These are phyloP conservation scores for Lutjanus erythropterus DNA, from an alignment of 2,113 vertebrate genomes.

Conservation along the genomic window DNA sequence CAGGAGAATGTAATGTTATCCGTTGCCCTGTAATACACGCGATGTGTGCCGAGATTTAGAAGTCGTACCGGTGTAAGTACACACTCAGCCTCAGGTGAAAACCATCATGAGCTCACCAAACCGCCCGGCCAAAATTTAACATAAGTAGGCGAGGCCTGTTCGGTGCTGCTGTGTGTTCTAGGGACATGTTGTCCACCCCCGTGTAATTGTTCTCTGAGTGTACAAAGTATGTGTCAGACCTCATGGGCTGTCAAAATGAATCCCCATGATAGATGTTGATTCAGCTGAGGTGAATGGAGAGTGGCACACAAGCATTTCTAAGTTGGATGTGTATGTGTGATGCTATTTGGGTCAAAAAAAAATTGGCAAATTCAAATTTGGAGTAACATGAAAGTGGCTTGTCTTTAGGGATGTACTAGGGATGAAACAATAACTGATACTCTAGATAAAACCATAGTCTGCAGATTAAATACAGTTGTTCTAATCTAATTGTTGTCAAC, in stretches of 20 bases:
- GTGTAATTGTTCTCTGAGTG: not conserved
- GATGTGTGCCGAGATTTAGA: constrained; percentile 35
- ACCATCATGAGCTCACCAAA: not conserved
- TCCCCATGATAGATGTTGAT: not conserved
- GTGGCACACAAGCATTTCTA: not conserved
- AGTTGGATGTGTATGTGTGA: not conserved
- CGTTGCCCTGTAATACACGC: constrained; percentile 46
- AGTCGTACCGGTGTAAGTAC: constrained; percentile 12
- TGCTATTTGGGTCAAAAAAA: not conserved
- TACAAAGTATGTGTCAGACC: not conserved
- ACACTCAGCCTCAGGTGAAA: not conserved
- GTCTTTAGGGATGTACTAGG: too few species aligned
- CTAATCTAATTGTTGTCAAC: too few species aligned
- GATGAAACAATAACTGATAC: too few species aligned
- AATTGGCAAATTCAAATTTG: not conserved
- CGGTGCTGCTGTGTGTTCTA: not conserved
- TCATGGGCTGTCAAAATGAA: constrained; percentile 9
- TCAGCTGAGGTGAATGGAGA: constrained; percentile 7
- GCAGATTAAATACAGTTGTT: too few species aligned
- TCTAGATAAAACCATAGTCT: too few species aligned
- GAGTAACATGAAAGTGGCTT: not conserved
- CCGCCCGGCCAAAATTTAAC: constrained; percentile 6
- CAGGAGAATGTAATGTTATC: not conserved
- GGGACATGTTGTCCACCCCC: not conserved
- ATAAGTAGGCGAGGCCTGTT: not conserved